A percentile compares a stretch with the other conserved stretches of the same genome.
Evolutionary conservation across 2,888 invertebrate species (phyloP).

Genomic region (Busseola fusca): DNA sequence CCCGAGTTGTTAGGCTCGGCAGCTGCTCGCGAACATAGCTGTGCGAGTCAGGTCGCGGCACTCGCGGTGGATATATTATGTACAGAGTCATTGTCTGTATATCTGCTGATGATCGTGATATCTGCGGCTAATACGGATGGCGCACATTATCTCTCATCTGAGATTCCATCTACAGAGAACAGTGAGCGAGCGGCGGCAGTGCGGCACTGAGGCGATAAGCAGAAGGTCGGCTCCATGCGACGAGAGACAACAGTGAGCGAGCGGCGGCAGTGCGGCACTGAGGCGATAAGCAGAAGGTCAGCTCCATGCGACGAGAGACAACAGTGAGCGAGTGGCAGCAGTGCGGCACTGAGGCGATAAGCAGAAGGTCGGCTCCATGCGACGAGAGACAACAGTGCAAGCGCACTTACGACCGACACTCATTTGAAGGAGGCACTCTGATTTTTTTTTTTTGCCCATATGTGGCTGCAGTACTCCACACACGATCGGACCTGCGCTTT

Average conservation of each 20-base stretch:
- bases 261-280: not conserved
- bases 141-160: constrained; percentile 42
- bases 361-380: constrained; percentile 6
- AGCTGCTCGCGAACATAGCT: not conserved
- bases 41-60: constrained; percentile 9
- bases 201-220: not conserved
- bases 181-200: constrained; percentile 9
- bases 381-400: not conserved
- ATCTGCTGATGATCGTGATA: constrained; percentile 47
- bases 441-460: too few relatives aligned
- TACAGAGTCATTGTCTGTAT: constrained; percentile 33
- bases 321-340: constrained; percentile 4
- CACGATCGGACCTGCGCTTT: too few relatives aligned
- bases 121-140: constrained; percentile 44
- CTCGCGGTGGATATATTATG: not conserved
- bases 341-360: not conserved
- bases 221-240: constrained; percentile 6
- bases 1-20: not conserved
- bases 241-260: not conserved
- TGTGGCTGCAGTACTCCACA: too few relatives aligned
- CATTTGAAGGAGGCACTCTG: not conserved
- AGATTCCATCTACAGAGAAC: constrained; percentile 45
- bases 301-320: not conserved
- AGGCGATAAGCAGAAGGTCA: constrained; percentile 1
- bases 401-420: not conserved